phyloP scores from a whole-genome alignment of 2,888 invertebrate species.

The Temnothorax unifasciatus region DNA sequence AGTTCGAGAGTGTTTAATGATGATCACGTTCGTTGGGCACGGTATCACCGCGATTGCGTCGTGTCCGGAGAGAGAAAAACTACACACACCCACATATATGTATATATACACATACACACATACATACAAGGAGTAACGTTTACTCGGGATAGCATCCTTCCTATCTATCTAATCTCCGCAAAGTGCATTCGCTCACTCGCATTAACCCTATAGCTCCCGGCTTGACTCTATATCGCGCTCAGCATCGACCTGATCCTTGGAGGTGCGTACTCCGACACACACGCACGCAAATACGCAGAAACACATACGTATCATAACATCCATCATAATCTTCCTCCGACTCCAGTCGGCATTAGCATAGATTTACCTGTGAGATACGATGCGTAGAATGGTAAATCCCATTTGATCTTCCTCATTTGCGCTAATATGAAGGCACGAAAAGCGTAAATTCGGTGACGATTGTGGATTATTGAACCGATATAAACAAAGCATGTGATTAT shows the following conservation, averaged over 20 bases:
- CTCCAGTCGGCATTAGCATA: constrained; percentile 35
- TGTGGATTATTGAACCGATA: not conserved
- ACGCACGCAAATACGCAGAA: not conserved
- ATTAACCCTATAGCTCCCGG: constrained; percentile 51
- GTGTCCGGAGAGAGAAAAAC: not conserved
- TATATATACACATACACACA: not conserved
- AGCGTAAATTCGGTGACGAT: not conserved
- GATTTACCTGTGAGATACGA: constrained; percentile 35
- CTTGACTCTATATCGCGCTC: constrained; percentile 40
- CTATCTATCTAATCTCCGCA: constrained; percentile 70
- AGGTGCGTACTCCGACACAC: constrained; percentile 4
- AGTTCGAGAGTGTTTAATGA: constrained; percentile 19
- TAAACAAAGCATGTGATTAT: not conserved
- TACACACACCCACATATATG: too few species aligned
- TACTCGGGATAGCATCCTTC: constrained; percentile 59
- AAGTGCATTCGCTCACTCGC: constrained; percentile 69
- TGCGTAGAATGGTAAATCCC: not conserved
- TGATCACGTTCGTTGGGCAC: constrained; percentile 2
- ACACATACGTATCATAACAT: constrained; percentile 5
- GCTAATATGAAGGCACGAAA: constrained; percentile 1
- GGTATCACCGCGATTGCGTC: not conserved
- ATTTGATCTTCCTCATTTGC: constrained; percentile 15
- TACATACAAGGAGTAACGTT: constrained; percentile 19
- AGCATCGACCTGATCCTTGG: constrained; percentile 30
- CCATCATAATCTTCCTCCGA: constrained; percentile 35